Percentiles rank a stretch among this genome's conserved stretches.
These are phyloP conservation scores for Periplaneta americana DNA, from an alignment of 1,140 invertebrate genomes.

Conservation along the genomic window DNA sequence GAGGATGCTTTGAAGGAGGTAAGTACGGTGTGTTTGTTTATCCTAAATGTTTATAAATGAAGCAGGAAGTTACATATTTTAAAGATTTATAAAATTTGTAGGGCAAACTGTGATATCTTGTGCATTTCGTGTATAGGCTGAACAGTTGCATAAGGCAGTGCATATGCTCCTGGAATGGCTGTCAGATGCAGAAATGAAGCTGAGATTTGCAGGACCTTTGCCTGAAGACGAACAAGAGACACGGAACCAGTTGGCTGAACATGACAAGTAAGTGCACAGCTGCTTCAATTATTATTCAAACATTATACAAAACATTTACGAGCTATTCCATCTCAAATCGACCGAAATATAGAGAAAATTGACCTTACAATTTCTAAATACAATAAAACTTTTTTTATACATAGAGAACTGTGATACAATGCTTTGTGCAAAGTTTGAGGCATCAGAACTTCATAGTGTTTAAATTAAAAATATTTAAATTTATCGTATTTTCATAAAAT, in stretches of 20 bases:
- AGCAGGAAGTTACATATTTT: background rate
- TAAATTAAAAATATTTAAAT: too few relatives aligned
- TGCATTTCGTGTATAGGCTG: slow-evolving; percentile 51
- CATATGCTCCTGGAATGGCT: slow-evolving; percentile 94
- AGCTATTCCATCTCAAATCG: too few relatives aligned
- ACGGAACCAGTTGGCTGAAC: slow-evolving; percentile 75
- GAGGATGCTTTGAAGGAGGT: slow-evolving; percentile 72
- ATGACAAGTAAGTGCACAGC: slow-evolving; percentile 54
- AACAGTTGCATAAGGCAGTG: slow-evolving; percentile 88
- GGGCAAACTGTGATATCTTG: background rate
- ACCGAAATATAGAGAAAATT: too few relatives aligned
- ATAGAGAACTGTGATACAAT: too few relatives aligned
- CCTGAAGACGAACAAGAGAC: slow-evolving; percentile 90
- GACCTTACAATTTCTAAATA: too few relatives aligned
- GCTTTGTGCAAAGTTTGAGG: too few relatives aligned
- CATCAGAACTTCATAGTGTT: too few relatives aligned
- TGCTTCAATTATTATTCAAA: too few relatives aligned
- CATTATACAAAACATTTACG: too few relatives aligned
- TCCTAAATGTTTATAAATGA: too few relatives aligned
- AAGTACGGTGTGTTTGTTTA: slow-evolving; percentile 3
- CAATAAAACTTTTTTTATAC: too few relatives aligned
- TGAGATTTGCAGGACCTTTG: slow-evolving; percentile 78
- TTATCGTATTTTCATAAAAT: too few relatives aligned
- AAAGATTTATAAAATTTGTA: background rate
- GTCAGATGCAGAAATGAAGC: slow-evolving; percentile 88